Evolutionary conservation across 1,140 invertebrate species (phyloP).

Genomic region (Triops longicaudatus): DNA sequence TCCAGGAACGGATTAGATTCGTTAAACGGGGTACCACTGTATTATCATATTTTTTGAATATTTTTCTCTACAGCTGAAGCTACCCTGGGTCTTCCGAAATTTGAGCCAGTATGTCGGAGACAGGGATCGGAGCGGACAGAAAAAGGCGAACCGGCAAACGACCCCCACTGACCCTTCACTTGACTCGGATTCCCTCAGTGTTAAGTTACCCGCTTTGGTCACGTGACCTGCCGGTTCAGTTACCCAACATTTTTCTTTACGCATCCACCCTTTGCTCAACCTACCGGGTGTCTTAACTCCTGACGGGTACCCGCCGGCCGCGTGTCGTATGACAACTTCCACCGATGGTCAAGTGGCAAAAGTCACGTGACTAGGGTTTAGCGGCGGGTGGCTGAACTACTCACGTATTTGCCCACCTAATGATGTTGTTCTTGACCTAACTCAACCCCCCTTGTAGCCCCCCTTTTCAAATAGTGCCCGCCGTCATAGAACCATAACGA

Average conservation of each 20-base stretch:
- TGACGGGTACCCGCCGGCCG: neutral
- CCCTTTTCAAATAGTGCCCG: no score
- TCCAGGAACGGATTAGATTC: no score
- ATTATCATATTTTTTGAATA: no score
- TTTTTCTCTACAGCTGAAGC: no score
- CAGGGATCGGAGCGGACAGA: neutral
- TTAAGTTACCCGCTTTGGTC: neutral
- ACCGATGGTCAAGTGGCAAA: neutral
- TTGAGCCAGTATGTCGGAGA: neutral
- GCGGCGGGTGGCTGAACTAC: no score
- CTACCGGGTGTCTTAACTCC: neutral
- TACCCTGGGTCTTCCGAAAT: neutral
- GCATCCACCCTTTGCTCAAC: no score
- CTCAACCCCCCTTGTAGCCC: neutral
- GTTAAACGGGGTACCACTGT: no score
- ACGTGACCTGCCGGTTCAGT: neutral
- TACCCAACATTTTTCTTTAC: no score
- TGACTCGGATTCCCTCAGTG: constrained; percentile 1
- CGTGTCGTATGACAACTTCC: neutral
- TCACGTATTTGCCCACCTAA: neutral
- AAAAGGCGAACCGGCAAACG: neutral
- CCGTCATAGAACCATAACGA: no score
- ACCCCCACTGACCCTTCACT: neutral
- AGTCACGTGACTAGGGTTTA: no score
- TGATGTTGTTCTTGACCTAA: neutral